Conservation (phyloP, 2,797 vertebrate genomes). For the Smutsia temminckii region DNA sequence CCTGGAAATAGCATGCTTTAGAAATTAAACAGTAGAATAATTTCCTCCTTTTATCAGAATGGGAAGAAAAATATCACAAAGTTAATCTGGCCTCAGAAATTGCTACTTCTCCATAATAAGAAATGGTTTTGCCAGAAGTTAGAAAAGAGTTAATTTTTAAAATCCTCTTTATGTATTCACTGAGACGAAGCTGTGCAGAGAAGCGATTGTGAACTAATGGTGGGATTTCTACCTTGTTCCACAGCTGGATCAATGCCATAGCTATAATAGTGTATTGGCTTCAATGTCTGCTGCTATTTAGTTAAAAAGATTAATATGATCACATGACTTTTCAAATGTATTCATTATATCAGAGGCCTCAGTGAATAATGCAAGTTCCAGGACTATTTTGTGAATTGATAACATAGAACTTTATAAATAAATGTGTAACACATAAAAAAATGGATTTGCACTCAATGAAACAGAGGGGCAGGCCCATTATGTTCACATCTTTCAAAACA, state of each 20-base stretch:
- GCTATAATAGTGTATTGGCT: not conserved
- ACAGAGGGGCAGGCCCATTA: not conserved
- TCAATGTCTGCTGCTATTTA: conserved; percentile 5
- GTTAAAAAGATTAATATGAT: conserved; percentile 30
- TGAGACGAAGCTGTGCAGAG: not conserved
- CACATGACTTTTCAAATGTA: conserved; percentile 57
- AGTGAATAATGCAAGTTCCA: conserved; percentile 3
- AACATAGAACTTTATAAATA: conserved; percentile 45
- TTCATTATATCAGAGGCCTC: conserved; percentile 31
- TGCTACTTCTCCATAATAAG: not conserved
- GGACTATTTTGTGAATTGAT: conserved; percentile 51
- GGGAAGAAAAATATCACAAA: not conserved
- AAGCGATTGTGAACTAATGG: not conserved
- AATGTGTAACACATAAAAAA: conserved; percentile 14
- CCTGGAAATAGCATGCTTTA: conserved; percentile 20
- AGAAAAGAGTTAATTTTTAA: not conserved
- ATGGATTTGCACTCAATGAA: not conserved
- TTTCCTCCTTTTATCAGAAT: not conserved
- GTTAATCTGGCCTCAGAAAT: not conserved
- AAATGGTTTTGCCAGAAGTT: not conserved
- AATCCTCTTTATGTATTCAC: not conserved
- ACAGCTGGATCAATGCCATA: not conserved
- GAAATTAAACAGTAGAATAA: not conserved
- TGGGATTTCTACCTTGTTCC: not conserved
- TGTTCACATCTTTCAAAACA: not conserved